phyloP scores from a whole-genome alignment of 2,888 invertebrate species.

The Oscheius onirici region DNA sequence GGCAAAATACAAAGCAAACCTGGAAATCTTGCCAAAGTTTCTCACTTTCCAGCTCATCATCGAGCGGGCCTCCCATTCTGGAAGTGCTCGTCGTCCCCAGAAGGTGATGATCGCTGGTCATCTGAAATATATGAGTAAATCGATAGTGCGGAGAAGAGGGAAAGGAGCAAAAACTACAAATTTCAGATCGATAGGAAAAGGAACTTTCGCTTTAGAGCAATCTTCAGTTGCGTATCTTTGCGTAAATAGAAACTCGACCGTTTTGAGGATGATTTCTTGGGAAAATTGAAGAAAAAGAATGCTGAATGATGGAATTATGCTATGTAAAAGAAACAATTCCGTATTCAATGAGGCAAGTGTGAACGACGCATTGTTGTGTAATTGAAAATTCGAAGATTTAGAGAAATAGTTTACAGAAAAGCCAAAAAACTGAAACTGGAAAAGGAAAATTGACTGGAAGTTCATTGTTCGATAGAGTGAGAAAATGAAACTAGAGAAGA shows the following conservation, averaged over 20 bases:
- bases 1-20: conserved; percentile 33
- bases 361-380: too few species aligned
- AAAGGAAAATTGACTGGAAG: too few species aligned
- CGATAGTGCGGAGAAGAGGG: not conserved
- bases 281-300: too few species aligned
- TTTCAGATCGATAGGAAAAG: not conserved
- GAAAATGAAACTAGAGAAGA: conserved; percentile 1
- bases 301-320: too few species aligned
- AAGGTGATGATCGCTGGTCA: conserved; percentile 20
- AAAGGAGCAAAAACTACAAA: not conserved
- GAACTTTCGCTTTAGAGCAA: not conserved
- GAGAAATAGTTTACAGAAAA: too few species aligned
- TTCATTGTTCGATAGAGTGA: too few species aligned
- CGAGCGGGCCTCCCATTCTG: not conserved
- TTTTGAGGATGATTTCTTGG: too few species aligned
- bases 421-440: too few species aligned
- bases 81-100: not conserved
- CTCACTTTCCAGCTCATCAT: conserved; percentile 44
- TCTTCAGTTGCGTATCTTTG: not conserved
- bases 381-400: too few species aligned
- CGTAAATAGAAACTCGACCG: too few species aligned
- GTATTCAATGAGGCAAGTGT: too few species aligned
- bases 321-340: too few species aligned
- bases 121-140: not conserved
- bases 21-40: conserved; percentile 57